Conservation (phyloP, 2,113 vertebrate species). For the Mustelus asterias region DNA sequence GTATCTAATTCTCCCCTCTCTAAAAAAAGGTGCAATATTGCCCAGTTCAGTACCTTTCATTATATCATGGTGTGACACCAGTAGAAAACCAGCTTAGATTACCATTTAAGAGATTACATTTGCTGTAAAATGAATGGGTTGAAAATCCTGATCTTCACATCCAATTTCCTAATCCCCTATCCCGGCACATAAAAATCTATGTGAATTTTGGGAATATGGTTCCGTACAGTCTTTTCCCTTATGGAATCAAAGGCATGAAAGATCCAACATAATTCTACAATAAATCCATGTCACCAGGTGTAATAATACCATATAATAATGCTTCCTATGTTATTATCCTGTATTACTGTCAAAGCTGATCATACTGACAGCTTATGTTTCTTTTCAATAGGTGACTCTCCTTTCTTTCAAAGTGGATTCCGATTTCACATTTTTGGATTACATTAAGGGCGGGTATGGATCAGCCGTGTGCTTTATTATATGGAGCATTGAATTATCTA, state of each 20-base stretch:
- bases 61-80: neutral
- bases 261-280: neutral
- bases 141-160: neutral
- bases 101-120: neutral
- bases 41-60: neutral
- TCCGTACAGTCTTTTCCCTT: neutral
- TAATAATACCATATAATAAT: neutral
- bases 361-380: neutral
- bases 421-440: slow-evolving; percentile 95
- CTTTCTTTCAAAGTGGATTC: slow-evolving; percentile 95
- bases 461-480: neutral
- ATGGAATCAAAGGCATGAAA: neutral
- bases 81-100: neutral
- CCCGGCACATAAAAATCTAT: neutral
- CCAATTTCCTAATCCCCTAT: neutral
- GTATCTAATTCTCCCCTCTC: neutral
- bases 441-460: slow-evolving; percentile 94
- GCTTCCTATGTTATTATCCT: neutral
- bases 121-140: neutral
- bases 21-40: neutral
- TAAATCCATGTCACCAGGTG: neutral
- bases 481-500: neutral
- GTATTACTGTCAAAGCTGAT: neutral
- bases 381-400: slow-evolving; percentile 75
- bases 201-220: neutral